phyloP scores from a whole-genome alignment of 2,888 invertebrate species.

The Prenolepis imparis region DNA sequence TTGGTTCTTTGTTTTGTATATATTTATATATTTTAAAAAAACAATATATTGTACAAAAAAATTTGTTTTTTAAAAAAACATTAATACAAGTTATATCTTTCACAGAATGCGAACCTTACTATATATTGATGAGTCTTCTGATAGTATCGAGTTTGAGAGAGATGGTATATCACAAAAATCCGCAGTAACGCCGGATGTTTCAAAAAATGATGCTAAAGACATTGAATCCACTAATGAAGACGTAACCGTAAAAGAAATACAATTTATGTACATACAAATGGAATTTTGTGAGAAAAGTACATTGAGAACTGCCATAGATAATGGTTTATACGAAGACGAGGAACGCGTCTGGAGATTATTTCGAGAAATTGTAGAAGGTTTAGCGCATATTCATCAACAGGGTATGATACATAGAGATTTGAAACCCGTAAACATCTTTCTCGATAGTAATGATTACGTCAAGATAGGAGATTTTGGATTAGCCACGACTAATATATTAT shows the following conservation, averaged over 20 bases:
- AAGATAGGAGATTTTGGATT: conserved; percentile 99
- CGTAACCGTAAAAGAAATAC: conserved; percentile 85
- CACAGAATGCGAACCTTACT: conserved; percentile 78
- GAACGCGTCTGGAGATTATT: conserved; percentile 96
- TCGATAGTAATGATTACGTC: conserved; percentile 97
- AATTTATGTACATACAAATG: conserved; percentile 98
- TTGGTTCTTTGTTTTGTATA: not conserved
- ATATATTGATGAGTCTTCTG: conserved; percentile 86
- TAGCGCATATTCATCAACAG: conserved; percentile 97
- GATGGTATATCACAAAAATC: conserved; percentile 80
- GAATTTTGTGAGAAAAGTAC: conserved; percentile 99
- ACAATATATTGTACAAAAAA: not conserved
- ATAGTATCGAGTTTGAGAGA: conserved; percentile 89
- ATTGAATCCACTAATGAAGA: conserved; percentile 62
- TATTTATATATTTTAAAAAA: not conserved
- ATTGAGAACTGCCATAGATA: conserved; percentile 95
- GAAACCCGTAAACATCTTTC: conserved; percentile 97
- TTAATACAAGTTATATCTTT: conserved; percentile 52
- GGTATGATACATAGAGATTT: conserved; percentile 95
- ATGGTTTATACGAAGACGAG: conserved; percentile 91
- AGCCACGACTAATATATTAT: conserved; percentile 93
- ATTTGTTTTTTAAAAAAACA: not conserved
- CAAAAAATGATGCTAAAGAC: conserved; percentile 61
- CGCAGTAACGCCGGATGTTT: conserved; percentile 52
- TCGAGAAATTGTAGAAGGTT: conserved; percentile 96